These are phyloP conservation scores for Vesta saturnalis DNA, from an alignment of 2,888 invertebrate genomes.

Conservation along the genomic window DNA sequence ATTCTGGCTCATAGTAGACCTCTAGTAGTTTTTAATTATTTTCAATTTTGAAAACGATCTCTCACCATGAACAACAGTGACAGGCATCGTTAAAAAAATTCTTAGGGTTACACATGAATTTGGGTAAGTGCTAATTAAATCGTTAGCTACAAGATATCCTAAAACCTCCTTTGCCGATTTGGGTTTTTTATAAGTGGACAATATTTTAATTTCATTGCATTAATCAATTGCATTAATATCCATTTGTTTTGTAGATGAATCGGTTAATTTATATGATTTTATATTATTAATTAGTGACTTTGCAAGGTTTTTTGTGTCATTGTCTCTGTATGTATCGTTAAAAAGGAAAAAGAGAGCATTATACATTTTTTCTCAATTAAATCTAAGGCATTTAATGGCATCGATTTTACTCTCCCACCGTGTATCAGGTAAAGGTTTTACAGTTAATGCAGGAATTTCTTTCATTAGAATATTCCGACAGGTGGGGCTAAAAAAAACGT, in stretches of 20 bases:
- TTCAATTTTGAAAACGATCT: background rate
- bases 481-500: no score
- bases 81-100: slow-evolving; percentile 7
- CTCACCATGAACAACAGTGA: background rate
- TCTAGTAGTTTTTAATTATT: no score
- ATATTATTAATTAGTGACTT: no score
- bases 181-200: background rate
- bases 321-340: no score
- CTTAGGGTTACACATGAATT: background rate
- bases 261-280: background rate
- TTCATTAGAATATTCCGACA: no score
- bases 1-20: slow-evolving; percentile 5
- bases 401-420: no score
- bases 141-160: background rate
- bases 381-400: no score
- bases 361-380: no score
- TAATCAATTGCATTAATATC: background rate
- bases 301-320: no score
- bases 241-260: background rate
- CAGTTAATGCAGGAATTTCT: no score
- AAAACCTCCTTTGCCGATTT: background rate
- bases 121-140: background rate
- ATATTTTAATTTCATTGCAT: background rate
- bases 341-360: no score
- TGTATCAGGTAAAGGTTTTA: no score